Conservation (phyloP, 1,140 invertebrate genomes). For the Caerostris extrusa region DNA sequence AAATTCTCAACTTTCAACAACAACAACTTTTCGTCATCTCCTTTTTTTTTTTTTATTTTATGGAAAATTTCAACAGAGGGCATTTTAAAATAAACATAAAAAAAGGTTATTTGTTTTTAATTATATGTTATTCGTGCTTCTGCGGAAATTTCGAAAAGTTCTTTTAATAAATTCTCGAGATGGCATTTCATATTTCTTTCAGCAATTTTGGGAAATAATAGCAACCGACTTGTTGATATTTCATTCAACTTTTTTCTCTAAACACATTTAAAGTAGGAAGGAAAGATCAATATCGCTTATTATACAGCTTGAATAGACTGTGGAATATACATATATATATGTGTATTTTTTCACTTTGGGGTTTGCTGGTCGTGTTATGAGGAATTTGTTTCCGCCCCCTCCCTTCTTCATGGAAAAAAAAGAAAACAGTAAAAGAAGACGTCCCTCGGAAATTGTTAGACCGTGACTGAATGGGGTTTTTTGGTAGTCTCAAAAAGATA, state of each 20-base stretch:
- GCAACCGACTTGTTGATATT: not conserved
- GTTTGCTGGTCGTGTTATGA: no score
- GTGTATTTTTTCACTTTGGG: no score
- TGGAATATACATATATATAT: not conserved
- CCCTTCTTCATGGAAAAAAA: not conserved
- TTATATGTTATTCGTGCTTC: not conserved
- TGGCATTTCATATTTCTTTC: not conserved
- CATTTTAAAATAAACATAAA: no score
- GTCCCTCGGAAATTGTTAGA: not conserved
- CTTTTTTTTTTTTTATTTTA: no score
- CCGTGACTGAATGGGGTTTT: not conserved
- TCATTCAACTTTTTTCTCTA: not conserved
- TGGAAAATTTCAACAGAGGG: no score
- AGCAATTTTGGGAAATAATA: not conserved
- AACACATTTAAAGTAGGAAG: not conserved
- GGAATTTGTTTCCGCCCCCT: no score
- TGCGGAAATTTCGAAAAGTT: not conserved
- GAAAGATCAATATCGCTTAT: not conserved
- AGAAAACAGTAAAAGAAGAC: not conserved
- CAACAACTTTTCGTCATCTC: no score
- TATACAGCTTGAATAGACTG: not conserved
- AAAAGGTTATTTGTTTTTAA: not conserved
- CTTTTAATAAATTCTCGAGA: not conserved
- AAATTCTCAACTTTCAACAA: not conserved
- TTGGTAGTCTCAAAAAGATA: constrained; percentile 12